Conservation (phyloP, 2,797 vertebrate genomes). For the Podarcis lilfordi region DNA sequence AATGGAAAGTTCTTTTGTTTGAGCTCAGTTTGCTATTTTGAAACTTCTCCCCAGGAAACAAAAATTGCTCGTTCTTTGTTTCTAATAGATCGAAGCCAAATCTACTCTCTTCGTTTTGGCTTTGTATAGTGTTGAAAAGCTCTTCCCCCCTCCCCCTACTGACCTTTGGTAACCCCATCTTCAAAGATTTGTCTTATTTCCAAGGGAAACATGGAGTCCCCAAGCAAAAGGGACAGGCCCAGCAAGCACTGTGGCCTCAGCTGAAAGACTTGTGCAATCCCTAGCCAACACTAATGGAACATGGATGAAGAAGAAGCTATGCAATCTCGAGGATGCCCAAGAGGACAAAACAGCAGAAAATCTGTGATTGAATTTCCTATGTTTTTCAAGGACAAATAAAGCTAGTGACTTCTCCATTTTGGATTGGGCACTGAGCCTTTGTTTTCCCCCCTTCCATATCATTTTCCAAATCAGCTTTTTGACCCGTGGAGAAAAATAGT, state of each 20-base stretch:
- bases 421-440: neutral
- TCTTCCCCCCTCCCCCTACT: too few species aligned
- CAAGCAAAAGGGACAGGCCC: neutral
- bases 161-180: neutral
- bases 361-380: too few species aligned
- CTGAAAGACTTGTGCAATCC: neutral
- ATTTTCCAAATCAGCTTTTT: neutral
- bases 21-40: neutral
- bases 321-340: neutral
- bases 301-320: neutral
- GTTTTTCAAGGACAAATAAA: neutral
- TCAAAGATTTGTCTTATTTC: neutral
- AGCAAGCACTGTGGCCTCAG: neutral
- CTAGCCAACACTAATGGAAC: too few species aligned
- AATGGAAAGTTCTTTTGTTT: constrained; percentile 1
- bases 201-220: neutral
- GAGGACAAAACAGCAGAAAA: too few species aligned
- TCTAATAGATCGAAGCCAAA: constrained; percentile 1
- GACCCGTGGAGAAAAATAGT: neutral
- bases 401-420: neutral
- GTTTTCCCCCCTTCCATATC: neutral
- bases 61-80: neutral
- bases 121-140: neutral
- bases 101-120: neutral
- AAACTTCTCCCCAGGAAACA: neutral